These are phyloP conservation scores for Podarcis lilfordi DNA, from an alignment of 2,797 vertebrate species.

Conservation along the genomic window DNA sequence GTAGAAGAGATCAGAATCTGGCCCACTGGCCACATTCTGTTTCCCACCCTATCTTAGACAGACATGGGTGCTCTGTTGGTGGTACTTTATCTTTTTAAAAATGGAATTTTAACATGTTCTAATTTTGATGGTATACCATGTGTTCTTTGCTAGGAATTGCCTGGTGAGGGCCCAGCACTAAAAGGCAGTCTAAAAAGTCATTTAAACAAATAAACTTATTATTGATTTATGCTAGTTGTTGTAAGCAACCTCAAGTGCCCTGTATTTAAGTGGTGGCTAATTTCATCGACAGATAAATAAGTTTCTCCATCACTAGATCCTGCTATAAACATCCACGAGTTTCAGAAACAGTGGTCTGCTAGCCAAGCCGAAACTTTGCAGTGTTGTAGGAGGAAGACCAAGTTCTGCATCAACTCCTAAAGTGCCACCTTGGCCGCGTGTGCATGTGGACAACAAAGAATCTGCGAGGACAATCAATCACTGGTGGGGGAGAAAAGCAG, in stretches of 20 bases:
- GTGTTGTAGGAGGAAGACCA: rapidly evolving
- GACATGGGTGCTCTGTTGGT: background rate
- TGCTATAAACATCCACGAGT: background rate
- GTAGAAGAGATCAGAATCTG: too few species aligned
- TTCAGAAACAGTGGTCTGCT: background rate
- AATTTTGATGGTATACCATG: background rate
- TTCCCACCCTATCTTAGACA: too few species aligned
- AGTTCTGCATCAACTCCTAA: constrained; percentile 4
- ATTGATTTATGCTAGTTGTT: background rate
- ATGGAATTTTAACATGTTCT: background rate
- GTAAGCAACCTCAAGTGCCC: background rate
- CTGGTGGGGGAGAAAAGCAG: constrained; percentile 28
- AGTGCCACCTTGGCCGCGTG: background rate
- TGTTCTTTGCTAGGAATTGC: background rate
- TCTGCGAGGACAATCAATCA: constrained; percentile 48
- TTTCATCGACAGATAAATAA: background rate
- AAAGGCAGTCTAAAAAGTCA: background rate
- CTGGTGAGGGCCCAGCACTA: background rate
- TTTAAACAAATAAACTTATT: background rate
- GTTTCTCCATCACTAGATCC: background rate
- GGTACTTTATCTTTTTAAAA: background rate
- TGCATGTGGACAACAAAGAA: constrained; percentile 22
- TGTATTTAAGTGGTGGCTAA: background rate
- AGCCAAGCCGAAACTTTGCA: background rate
- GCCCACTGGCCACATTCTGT: too few species aligned